phyloP scores from a whole-genome alignment of 2,797 vertebrate genomes.

The Margarornis squamiger region DNA sequence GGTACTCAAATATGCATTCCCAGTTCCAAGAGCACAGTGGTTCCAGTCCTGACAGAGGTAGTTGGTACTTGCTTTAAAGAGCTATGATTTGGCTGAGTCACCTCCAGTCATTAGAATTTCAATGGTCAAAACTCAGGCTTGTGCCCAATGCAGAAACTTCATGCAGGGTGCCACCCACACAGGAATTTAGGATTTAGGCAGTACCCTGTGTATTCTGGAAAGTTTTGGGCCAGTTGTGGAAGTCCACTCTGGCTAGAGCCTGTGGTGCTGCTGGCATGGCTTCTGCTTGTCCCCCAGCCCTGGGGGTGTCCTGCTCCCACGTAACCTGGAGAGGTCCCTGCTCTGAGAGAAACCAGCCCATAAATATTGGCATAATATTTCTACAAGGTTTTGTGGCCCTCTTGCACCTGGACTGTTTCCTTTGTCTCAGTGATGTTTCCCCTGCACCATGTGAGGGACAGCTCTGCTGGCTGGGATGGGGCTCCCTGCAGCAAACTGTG shows the following conservation, averaged over 20 bases:
- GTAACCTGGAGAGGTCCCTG: background rate
- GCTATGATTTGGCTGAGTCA: background rate
- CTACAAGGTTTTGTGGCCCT: background rate
- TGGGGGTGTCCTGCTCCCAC: rapidly evolving
- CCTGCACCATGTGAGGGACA: rapidly evolving
- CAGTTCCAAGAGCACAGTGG: background rate
- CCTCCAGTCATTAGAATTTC: background rate
- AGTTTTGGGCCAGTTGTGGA: rapidly evolving
- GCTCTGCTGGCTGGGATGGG: background rate
- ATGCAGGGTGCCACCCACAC: background rate
- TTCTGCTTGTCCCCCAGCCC: background rate
- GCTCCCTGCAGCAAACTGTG: background rate
- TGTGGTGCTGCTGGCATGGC: background rate
- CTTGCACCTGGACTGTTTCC: background rate
- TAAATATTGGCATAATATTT: background rate
- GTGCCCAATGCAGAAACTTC: background rate
- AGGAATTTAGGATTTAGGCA: background rate
- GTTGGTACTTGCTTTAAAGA: background rate
- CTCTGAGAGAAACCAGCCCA: background rate
- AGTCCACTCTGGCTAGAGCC: background rate
- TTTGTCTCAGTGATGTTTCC: background rate
- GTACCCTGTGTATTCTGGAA: too few species aligned
- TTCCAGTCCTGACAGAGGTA: background rate
- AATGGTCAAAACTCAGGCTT: background rate
- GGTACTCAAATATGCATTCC: background rate